Base-by-base conservation (phyloP, 2,888 invertebrate species). In the Erynnis tages region DNA sequence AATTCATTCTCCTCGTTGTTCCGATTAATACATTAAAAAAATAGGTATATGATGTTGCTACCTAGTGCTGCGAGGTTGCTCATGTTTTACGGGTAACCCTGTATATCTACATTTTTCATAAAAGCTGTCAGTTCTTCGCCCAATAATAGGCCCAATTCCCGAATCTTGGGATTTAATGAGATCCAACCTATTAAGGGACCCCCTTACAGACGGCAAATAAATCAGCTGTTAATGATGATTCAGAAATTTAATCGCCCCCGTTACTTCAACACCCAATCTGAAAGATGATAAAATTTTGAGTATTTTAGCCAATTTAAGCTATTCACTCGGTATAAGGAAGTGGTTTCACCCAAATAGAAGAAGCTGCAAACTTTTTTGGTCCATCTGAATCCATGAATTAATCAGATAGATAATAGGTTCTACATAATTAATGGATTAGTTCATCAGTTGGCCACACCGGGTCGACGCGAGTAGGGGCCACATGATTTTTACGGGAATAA, bases 221-320 rank as follows among this genome's bases (percentile, higher is more conserved):
- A 54, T 54, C 54, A 34, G 34, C 30, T 19, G 41, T 50, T 55
- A 57, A 54, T 53, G 57, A 54, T 57, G 55, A 50, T 53, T 56
- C 49, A 55, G 49, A 55, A 55, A 55, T 58, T 56, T 55, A 56
- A 56, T 58, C 56, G 46, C 17, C 25, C 11, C 37, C 44, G 17
- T 54, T 44, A 46, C 54, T 49, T 53, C 43, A 46, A 43, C 44
- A 46, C 41, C 54, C 54, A 56, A 54, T 56, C 45, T 47, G 29
- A 32, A 52, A 34, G 54, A 44, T 56, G 55, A 55, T 59, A 53
- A 57, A 56, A 56, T 59, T 57, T 59, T 40, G 55, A 55, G 50
- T 48, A 53, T 55, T 58, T 55, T 53, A 57, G 57, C 58, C 55
- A 55, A 52, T 54, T 56, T 53, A 57, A 58, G 58, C 55, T 57